Evolutionary conservation across 1,140 invertebrate species (phyloP).

Genomic region (Lanistes nyassanus): DNA sequence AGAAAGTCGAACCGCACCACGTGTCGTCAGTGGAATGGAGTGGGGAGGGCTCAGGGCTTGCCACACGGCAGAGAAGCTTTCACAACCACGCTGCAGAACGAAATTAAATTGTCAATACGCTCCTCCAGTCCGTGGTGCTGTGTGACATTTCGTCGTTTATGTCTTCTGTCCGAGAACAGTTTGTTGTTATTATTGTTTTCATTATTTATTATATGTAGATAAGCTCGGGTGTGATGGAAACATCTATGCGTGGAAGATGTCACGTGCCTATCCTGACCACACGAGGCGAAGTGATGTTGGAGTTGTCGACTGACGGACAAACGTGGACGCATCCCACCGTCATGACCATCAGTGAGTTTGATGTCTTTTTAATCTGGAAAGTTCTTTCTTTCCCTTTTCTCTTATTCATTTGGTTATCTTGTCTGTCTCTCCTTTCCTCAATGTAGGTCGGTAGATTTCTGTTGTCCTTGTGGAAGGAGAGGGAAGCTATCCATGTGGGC

Average conservation of each 20-base stretch:
- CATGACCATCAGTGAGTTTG: conserved; percentile 1
- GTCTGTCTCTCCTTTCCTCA: neutral
- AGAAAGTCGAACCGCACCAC: too few species aligned
- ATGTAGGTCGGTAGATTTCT: neutral
- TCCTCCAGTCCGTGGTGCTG: too few species aligned
- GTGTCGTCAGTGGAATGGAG: too few species aligned
- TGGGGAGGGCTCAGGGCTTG: too few species aligned
- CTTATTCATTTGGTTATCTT: neutral
- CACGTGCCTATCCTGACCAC: conserved; percentile 30
- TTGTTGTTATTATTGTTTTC: too few species aligned
- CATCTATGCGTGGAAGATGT: conserved; percentile 26
- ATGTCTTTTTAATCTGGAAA: too few species aligned
- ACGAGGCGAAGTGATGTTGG: conserved; percentile 21
- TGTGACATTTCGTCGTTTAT: too few species aligned
- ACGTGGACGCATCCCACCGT: neutral
- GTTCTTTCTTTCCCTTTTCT: neutral
- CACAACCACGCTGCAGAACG: too few species aligned
- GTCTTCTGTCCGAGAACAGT: too few species aligned
- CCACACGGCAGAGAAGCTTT: too few species aligned
- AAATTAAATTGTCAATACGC: too few species aligned
- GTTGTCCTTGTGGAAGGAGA: neutral
- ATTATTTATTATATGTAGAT: too few species aligned
- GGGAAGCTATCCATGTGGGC: neutral
- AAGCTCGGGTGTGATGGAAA: conserved; percentile 19
- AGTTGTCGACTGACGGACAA: conserved; percentile 15